phyloP scores from a whole-genome alignment of 2,797 vertebrate genomes.

The Limosa lapponica region DNA sequence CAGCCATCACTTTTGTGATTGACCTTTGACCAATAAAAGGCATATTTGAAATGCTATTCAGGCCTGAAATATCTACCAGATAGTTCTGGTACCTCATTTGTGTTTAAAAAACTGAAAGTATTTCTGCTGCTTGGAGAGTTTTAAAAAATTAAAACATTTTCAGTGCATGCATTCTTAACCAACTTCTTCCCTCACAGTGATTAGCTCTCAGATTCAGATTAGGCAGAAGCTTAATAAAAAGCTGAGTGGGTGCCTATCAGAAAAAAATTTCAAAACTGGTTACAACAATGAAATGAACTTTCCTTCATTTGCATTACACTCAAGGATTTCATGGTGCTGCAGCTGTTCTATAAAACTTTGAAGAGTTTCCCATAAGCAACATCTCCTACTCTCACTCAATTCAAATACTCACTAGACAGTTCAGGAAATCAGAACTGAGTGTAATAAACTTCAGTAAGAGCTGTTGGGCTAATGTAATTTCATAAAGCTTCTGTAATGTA shows the following conservation, averaged over 20 bases:
- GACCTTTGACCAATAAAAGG: background rate
- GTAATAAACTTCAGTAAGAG: background rate
- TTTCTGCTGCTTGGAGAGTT: background rate
- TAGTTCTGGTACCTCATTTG: background rate
- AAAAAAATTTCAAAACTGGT: background rate
- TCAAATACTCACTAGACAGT: conserved; percentile 20
- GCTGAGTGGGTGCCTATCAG: background rate
- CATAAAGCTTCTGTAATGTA: background rate
- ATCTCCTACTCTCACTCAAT: conserved; percentile 15
- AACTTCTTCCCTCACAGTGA: background rate
- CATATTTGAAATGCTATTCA: background rate
- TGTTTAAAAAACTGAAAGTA: background rate
- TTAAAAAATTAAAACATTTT: background rate
- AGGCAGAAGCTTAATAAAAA: background rate
- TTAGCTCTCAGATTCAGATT: background rate
- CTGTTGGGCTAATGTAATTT: background rate
- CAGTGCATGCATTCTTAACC: background rate
- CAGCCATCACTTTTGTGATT: background rate
- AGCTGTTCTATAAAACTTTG: background rate
- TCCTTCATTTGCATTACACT: background rate
- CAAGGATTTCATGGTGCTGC: background rate
- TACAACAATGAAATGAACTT: background rate
- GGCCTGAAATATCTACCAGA: background rate
- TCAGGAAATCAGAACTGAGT: conserved; percentile 53
- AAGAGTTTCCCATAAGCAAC: conserved; percentile 28